Conservation (phyloP, 35 echinoderm and acorn worm genomes). For the Anneissia japonica region DNA sequence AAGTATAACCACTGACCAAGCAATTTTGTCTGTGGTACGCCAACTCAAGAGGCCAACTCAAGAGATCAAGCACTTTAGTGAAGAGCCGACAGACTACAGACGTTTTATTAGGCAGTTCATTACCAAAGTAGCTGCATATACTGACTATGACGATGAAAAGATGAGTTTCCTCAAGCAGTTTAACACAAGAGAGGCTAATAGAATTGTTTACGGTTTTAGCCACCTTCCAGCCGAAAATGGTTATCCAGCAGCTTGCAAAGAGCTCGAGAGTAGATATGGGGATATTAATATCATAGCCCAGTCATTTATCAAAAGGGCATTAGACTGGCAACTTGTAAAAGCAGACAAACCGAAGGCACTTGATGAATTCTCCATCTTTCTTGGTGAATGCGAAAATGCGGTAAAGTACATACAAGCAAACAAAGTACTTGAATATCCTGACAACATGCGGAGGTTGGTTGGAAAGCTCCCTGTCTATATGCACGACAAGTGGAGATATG, state of each 20-base stretch:
- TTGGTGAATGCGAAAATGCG: constrained; percentile 22
- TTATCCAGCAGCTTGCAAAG: not conserved
- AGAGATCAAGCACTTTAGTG: constrained; percentile 8
- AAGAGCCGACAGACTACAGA: not conserved
- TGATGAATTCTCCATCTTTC: not conserved
- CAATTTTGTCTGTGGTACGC: not conserved
- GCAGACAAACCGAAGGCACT: constrained; percentile 24
- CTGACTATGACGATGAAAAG: constrained; percentile 18
- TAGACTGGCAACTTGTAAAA: not conserved
- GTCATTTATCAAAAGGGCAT: constrained; percentile 7
- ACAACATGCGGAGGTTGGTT: constrained; percentile 3
- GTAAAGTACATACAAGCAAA: not conserved
- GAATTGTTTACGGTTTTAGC: constrained; percentile 7
- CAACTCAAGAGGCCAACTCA: constrained; percentile 15
- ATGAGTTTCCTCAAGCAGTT: constrained; percentile 11
- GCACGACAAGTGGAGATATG: constrained; percentile 23
- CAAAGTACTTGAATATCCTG: constrained; percentile 18
- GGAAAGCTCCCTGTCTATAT: constrained; percentile 23
- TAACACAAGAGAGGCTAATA: constrained; percentile 8
- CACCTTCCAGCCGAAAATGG: not conserved
- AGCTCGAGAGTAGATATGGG: constrained; percentile 9
- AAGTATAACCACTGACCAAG: too few relatives aligned
- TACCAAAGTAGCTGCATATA: not conserved
- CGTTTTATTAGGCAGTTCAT: not conserved
- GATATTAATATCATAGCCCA: not conserved